Percentiles rank a stretch among this genome's conserved stretches.
Conservation (phyloP, 2,888 invertebrate species). For the Dicyrtomina minuta region DNA sequence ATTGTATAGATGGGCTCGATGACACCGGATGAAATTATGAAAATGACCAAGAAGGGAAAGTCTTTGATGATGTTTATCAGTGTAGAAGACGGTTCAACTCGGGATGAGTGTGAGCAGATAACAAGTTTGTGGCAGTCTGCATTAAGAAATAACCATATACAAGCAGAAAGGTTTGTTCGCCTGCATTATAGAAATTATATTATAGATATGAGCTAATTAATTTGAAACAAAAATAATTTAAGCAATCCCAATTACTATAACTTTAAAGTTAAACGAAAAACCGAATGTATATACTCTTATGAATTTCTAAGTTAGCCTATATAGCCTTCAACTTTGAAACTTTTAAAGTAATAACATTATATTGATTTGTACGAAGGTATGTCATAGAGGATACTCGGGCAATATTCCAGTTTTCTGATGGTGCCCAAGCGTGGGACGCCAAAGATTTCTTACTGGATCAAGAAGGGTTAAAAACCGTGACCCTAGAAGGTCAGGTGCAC, state of each 20-base stretch:
- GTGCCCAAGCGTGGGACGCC: constrained; percentile 90
- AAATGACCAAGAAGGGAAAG: constrained; percentile 88
- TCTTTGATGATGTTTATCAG: constrained; percentile 96
- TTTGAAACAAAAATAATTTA: too few relatives aligned
- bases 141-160: constrained; percentile 94
- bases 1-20: constrained; percentile 65
- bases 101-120: constrained; percentile 77
- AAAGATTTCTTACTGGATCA: constrained; percentile 88
- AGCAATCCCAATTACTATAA: too few relatives aligned
- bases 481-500: constrained; percentile 48
- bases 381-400: constrained; percentile 88
- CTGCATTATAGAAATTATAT: too few relatives aligned
- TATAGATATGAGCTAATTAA: too few relatives aligned
- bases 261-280: too few relatives aligned
- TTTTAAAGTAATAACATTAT: too few relatives aligned
- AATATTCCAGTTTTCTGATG: constrained; percentile 95
- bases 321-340: too few relatives aligned
- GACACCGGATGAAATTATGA: constrained; percentile 82
- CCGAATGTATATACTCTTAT: too few relatives aligned
- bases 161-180: too few relatives aligned
- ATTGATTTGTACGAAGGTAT: too few relatives aligned
- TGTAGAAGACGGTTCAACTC: constrained; percentile 70
- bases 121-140: constrained; percentile 94
- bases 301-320: too few relatives aligned
- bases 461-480: constrained; percentile 73